Conservation (phyloP, 37 sponge, comb jelly and placozoan genomes). For the Mnemiopsis leidyi region DNA sequence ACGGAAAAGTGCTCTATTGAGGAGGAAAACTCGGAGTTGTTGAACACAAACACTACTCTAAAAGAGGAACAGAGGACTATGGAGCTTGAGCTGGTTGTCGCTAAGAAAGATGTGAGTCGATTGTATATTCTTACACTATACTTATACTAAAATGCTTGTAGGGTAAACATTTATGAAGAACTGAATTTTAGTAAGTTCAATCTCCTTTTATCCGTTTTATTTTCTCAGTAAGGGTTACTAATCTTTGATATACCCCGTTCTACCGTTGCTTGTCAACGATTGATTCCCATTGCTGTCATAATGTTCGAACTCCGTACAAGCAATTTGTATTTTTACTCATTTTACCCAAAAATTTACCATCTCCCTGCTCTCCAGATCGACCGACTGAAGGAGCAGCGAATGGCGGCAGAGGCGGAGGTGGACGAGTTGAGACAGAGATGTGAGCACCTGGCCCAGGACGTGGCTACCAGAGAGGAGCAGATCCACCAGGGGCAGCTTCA, state of each 20-base stretch:
- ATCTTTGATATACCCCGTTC: too few species aligned
- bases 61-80: constrained; percentile 16
- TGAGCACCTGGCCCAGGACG: background rate
- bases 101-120: constrained; percentile 60
- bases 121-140: background rate
- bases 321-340: too few species aligned
- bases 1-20: background rate
- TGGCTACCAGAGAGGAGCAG: constrained; percentile 19
- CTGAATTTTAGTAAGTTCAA: too few species aligned
- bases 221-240: too few species aligned
- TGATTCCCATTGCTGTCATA: too few species aligned
- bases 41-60: background rate
- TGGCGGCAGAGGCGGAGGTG: background rate
- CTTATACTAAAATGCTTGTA: too few species aligned
- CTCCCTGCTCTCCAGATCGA: constrained; percentile 53
- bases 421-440: constrained; percentile 15
- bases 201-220: too few species aligned
- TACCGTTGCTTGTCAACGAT: too few species aligned
- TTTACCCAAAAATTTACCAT: too few species aligned
- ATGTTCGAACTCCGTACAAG: too few species aligned
- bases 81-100: constrained; percentile 20
- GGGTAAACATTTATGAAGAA: too few species aligned
- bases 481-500: background rate
- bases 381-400: constrained; percentile 20
- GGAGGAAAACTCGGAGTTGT: background rate